Evolutionary conservation across 2,888 invertebrate genomes (phyloP).

Genomic region (Steinernema carpocapsae): DNA sequence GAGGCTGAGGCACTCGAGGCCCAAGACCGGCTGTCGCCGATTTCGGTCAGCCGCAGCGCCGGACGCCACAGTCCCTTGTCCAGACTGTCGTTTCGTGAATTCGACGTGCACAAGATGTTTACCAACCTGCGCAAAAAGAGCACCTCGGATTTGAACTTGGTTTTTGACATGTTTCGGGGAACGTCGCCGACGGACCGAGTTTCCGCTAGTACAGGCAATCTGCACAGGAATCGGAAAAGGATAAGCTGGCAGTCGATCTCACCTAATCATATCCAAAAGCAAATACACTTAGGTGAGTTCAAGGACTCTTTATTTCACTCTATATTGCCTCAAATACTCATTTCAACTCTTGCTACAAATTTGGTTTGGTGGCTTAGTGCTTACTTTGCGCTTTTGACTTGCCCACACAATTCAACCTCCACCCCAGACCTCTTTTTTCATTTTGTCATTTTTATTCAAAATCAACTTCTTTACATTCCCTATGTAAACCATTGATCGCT

Average conservation of each 20-base stretch:
- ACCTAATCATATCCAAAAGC: constrained; percentile 57
- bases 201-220: constrained; percentile 52
- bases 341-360: too few relatives aligned
- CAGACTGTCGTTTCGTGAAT: constrained; percentile 5
- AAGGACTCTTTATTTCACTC: too few relatives aligned
- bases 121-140: constrained; percentile 57
- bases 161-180: constrained; percentile 60
- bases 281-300: constrained; percentile 56
- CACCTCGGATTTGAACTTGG: constrained; percentile 59
- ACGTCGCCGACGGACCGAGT: constrained; percentile 36
- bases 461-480: too few relatives aligned
- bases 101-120: constrained; percentile 36
- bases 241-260: constrained; percentile 57
- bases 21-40: constrained; percentile 1
- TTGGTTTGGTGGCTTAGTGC: too few relatives aligned
- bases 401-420: too few relatives aligned
- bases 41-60: constrained; percentile 5
- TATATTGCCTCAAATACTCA: constrained; percentile 10
- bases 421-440: too few relatives aligned
- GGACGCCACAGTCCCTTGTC: constrained; percentile 22
- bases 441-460: too few relatives aligned
- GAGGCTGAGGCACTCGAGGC: constrained; percentile 21
- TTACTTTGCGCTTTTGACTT: too few relatives aligned
- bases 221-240: constrained; percentile 52
- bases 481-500: constrained; percentile 3